phyloP scores from a whole-genome alignment of 2,113 vertebrate genomes.

The human (Homo sapiens) region GRCh38 chr21:35218501-35219000 shows the following conservation, averaged over 20 bases:
- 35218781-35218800: not conserved
- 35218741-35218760: not conserved
- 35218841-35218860: rapidly evolving
- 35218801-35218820: not conserved
- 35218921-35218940: not conserved
- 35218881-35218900: not conserved
- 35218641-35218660: not conserved
- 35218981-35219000: not conserved
- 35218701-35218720: not conserved
- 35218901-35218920: not conserved
- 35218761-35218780: not conserved
- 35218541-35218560: not conserved
- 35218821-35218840: not conserved
- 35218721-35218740: not conserved
- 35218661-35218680: not conserved
- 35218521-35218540: not conserved
- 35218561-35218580: not conserved
- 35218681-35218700: not conserved
- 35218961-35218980: not conserved
- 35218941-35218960: not conserved
- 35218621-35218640: not conserved
- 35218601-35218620: not conserved
- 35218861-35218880: not conserved
- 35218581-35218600: not conserved
- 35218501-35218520: rapidly evolving